Base-by-base conservation (phyloP, 53 echinoderm and acorn worm species). In the Arbacia lixula region DNA sequence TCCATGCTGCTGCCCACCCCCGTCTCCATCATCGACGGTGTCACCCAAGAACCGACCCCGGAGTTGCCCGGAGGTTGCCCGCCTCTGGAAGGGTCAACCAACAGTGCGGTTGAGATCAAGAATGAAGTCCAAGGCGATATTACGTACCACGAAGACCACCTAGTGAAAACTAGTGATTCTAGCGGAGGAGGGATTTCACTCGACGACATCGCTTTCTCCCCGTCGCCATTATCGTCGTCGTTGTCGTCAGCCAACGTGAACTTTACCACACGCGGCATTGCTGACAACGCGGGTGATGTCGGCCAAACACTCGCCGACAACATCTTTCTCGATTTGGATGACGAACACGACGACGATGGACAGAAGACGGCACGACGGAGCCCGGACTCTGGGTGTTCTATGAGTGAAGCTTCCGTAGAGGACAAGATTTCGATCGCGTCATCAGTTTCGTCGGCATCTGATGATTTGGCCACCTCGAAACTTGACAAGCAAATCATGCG, bases 361-460 rank as follows among this genome's bases (percentile, higher is more conserved):
- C 60, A 58, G 1, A 60, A 46, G 30, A 60, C 22, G 21, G 61
- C 61, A 9, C 60, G 79, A 37, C 40, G 61, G 36, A 78, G 79
- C 39, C 79, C 79, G 1, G 79, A 78, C 42, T 78, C 79, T 40
- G 79, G 79, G 4, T 78, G 79, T 40, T 78, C 79, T 37, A 78
- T 78, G 79, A 78, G 79, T 29, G 79, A 78, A 30, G 61, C 61
- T 1, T 78, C 79, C 36, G 61, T 28, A 12, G 79, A 78, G 38
- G 79, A 78, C 40, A 60, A 60, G 31, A 8, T 78, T 29, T 78
- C 79, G 20, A 78, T 78, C 16, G 79, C 60, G 16, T 78, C 79
- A 12, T 34, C 75, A 17, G 75, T 54, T 19, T 60, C 79, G 12
- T 36, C 79, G 27, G 58, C 79, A 2, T 78, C 79, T 12, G 60